These are phyloP conservation scores for Polyommatus iphigenia DNA, from an alignment of 2,888 invertebrate species.

Conservation along the genomic window DNA sequence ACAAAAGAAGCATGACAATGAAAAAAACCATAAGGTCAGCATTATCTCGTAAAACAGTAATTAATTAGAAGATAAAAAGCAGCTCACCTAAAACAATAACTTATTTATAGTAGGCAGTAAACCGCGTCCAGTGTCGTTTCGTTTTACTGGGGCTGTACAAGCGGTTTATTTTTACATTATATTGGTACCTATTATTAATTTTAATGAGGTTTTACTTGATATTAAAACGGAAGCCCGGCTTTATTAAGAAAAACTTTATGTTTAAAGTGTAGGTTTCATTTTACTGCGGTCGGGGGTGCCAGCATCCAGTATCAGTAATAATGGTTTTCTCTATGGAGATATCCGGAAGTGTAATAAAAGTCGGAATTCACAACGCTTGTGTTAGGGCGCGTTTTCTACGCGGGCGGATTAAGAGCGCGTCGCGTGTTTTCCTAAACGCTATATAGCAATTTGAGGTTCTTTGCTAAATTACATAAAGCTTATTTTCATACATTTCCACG, in stretches of 20 bases:
- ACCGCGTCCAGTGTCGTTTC: slow-evolving; percentile 22
- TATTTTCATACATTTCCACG: too few relatives aligned
- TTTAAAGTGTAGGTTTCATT: neutral
- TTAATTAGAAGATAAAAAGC: slow-evolving; percentile 26
- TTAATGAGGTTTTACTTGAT: neutral
- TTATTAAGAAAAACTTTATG: neutral
- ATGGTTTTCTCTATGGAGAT: too few relatives aligned
- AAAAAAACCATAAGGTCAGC: neutral
- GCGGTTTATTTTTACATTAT: neutral
- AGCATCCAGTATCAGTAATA: neutral
- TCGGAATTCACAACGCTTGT: too few relatives aligned
- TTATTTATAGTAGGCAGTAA: slow-evolving; percentile 28
- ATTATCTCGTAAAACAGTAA: slow-evolving; percentile 22
- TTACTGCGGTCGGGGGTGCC: neutral
- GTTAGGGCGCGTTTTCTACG: too few relatives aligned
- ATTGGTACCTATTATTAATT: slow-evolving; percentile 15
- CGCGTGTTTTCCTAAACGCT: too few relatives aligned
- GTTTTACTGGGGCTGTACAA: slow-evolving; percentile 10
- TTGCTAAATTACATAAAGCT: too few relatives aligned
- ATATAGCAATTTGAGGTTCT: too few relatives aligned
- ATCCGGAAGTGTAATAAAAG: too few relatives aligned
- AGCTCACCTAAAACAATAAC: slow-evolving; percentile 30
- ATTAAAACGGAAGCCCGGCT: neutral
- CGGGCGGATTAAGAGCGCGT: too few relatives aligned
- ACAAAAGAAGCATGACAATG: neutral